These are phyloP conservation scores for Hirtodrosophila histrioides DNA, from an alignment of 2,888 invertebrate genomes.

Conservation along the genomic window DNA sequence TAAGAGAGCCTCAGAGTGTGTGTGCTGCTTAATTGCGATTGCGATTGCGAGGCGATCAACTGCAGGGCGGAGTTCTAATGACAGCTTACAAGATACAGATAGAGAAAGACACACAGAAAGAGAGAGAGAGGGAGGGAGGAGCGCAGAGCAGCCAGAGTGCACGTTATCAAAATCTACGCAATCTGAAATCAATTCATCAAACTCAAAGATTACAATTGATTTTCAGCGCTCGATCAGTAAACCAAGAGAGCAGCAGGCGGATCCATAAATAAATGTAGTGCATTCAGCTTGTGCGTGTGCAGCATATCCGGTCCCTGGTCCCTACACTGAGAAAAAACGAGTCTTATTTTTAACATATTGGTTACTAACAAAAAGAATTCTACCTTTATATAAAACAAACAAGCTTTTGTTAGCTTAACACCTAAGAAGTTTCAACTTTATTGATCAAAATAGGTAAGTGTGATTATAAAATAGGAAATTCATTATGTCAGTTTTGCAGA, in stretches of 20 bases:
- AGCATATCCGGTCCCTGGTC: constrained; percentile 71
- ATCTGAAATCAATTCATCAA: constrained; percentile 82
- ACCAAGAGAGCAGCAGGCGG: constrained; percentile 59
- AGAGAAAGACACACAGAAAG: not conserved
- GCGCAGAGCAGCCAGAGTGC: too few relatives aligned
- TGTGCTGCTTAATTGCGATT: constrained; percentile 60
- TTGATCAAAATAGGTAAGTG: too few relatives aligned
- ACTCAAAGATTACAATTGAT: constrained; percentile 75
- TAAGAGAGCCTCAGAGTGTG: not conserved
- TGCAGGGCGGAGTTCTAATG: constrained; percentile 62
- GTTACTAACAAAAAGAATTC: too few relatives aligned
- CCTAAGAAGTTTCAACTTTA: too few relatives aligned
- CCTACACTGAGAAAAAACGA: too few relatives aligned
- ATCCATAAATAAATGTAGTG: constrained; percentile 82
- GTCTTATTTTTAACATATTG: too few relatives aligned
- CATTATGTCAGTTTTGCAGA: too few relatives aligned
- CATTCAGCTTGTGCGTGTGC: constrained; percentile 68
- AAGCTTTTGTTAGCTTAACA: too few relatives aligned
- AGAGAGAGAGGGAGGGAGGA: constrained; percentile 1
- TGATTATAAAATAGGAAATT: too few relatives aligned
- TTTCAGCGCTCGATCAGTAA: constrained; percentile 40
- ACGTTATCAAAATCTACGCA: constrained; percentile 70
- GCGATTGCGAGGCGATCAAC: constrained; percentile 9
- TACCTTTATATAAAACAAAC: too few relatives aligned
- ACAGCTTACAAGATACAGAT: constrained; percentile 51